Evolutionary conservation across 2,888 invertebrate genomes (phyloP).

Genomic region (Pollenia angustigena): DNA sequence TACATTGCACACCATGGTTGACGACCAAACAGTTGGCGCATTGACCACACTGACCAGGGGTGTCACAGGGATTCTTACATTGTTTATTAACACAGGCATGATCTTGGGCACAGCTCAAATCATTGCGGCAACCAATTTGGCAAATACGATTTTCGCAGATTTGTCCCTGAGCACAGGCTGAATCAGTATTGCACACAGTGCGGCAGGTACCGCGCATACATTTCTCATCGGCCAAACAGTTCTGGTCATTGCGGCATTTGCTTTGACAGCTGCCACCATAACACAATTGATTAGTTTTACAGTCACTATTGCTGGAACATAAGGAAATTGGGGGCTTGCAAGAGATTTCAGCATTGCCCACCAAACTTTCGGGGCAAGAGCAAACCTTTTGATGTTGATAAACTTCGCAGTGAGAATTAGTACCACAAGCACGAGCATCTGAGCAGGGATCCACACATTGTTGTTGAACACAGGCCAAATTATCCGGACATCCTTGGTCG

Average conservation of each 20-base stretch:
- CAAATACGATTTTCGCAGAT: slow-evolving; percentile 95
- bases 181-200: slow-evolving; percentile 93
- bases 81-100: slow-evolving; percentile 93
- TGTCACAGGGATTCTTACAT: slow-evolving; percentile 92
- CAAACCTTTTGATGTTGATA: slow-evolving; percentile 90
- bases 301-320: slow-evolving; percentile 89
- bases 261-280: slow-evolving; percentile 91
- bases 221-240: slow-evolving; percentile 93
- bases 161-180: slow-evolving; percentile 91
- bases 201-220: slow-evolving; percentile 93
- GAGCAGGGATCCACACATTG: slow-evolving; percentile 92
- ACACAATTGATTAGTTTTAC: slow-evolving; percentile 89
- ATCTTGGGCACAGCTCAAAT: slow-evolving; percentile 89
- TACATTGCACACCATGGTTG: slow-evolving; percentile 94
- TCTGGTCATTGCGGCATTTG: slow-evolving; percentile 91
- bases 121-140: slow-evolving; percentile 93
- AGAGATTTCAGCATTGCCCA: slow-evolving; percentile 90
- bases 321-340: slow-evolving; percentile 89
- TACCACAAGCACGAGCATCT: slow-evolving; percentile 92
- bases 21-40: slow-evolving; percentile 93
- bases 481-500: slow-evolving; percentile 90
- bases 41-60: slow-evolving; percentile 90
- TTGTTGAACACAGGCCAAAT: slow-evolving; percentile 90
- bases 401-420: slow-evolving; percentile 90
- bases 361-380: slow-evolving; percentile 88